These are phyloP conservation scores for Brachionus sp. DNA, from an alignment of 1,140 invertebrate species.

Conservation along the genomic window DNA sequence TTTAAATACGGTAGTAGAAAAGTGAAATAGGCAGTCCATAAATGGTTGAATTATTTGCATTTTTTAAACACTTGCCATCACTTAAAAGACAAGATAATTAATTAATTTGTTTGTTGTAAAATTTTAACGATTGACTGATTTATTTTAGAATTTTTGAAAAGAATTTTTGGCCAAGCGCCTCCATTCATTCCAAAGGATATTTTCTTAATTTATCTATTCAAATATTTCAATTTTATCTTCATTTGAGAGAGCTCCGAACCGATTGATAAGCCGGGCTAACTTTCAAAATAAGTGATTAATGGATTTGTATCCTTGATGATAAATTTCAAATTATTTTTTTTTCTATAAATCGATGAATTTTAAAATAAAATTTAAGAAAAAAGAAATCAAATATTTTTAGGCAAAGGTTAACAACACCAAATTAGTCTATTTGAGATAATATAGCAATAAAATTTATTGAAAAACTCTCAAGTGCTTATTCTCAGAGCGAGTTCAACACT, in stretches of 20 bases:
- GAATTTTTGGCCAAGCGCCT: not conserved
- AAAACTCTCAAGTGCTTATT: not conserved
- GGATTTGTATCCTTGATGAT: conserved; percentile 1
- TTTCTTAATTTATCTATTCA: not conserved
- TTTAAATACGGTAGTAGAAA: not conserved
- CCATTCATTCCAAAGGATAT: not conserved
- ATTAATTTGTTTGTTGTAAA: not conserved
- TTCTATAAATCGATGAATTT: not conserved
- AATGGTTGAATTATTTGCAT: not conserved
- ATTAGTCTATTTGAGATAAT: not conserved
- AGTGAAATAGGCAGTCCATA: not conserved
- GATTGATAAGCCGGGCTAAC: not conserved
- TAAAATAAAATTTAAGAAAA: not conserved
- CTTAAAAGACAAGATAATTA: conserved; percentile 26
- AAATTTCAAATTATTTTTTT: conserved; percentile 9
- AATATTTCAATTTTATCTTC: not conserved
- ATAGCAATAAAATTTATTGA: not conserved
- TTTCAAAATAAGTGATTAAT: not conserved
- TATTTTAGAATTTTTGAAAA: not conserved
- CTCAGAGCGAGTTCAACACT: not conserved
- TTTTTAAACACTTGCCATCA: not conserved
- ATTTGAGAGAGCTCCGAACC: not conserved
- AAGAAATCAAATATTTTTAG: not conserved
- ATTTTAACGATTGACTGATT: conserved; percentile 24
- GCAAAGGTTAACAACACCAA: not conserved